Evolutionary conservation across 1,140 invertebrate genomes (phyloP).

Genomic region (Zaprionus vittiger): DNA sequence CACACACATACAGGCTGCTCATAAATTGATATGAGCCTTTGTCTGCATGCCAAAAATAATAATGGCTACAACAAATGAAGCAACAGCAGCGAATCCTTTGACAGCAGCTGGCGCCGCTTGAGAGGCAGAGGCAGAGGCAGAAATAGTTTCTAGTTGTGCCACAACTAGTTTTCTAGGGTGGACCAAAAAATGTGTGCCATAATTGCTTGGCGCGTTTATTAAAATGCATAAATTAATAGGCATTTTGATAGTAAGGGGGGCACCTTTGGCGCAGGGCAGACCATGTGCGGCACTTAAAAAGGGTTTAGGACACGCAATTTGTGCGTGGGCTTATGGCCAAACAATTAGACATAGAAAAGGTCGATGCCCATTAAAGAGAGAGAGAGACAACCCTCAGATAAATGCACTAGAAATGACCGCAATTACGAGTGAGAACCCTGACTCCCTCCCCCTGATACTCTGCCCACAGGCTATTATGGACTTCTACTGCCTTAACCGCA

Average conservation of each 20-base stretch:
- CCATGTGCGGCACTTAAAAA: slow-evolving; percentile 63
- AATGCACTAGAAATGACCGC: slow-evolving; percentile 71
- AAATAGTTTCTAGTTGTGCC: slow-evolving; percentile 61
- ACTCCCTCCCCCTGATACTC: background rate
- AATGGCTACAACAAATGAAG: slow-evolving; percentile 24
- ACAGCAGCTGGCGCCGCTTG: slow-evolving; percentile 65
- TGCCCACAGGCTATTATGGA: slow-evolving; percentile 28
- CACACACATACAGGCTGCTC: slow-evolving; percentile 14
- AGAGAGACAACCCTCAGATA: slow-evolving; percentile 37
- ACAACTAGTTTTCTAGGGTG: slow-evolving; percentile 8
- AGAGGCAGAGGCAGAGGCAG: background rate
- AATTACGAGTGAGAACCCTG: slow-evolving; percentile 49
- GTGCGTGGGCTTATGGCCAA: slow-evolving; percentile 58
- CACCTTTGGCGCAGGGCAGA: slow-evolving; percentile 55
- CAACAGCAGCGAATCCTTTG: slow-evolving; percentile 59
- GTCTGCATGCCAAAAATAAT: slow-evolving; percentile 64
- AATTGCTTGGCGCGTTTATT: slow-evolving; percentile 76
- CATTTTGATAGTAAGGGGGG: slow-evolving; percentile 27
- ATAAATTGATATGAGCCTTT: slow-evolving; percentile 69
- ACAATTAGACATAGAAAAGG: slow-evolving; percentile 58
- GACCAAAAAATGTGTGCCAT: slow-evolving; percentile 47
- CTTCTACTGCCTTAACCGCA: slow-evolving; percentile 38
- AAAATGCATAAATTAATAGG: slow-evolving; percentile 81
- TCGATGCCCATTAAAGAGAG: slow-evolving; percentile 17
- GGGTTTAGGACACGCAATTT: slow-evolving; percentile 57